Conservation (phyloP, 2,888 invertebrate genomes). For the Oxycera nigricornis region DNA sequence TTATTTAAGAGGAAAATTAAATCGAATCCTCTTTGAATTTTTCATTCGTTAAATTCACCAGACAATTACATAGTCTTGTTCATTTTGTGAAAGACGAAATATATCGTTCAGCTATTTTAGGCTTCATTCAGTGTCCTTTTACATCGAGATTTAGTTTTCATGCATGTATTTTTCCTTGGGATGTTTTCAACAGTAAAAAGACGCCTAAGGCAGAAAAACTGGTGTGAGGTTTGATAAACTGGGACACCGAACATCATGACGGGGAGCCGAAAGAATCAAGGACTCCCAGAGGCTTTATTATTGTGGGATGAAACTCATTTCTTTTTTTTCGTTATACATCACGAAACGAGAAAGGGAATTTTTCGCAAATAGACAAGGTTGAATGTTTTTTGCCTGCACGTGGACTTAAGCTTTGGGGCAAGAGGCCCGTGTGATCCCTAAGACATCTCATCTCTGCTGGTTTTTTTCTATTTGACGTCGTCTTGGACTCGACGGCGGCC, state of each 20-base stretch:
- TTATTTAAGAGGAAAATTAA: no score
- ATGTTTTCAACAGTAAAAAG: background rate
- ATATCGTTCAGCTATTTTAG: no score
- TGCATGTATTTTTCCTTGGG: background rate
- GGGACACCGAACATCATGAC: slow-evolving; percentile 31
- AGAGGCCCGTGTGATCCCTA: background rate
- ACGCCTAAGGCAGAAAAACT: background rate
- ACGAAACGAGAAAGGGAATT: background rate
- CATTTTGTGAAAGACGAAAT: no score
- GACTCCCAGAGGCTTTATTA: slow-evolving; percentile 14
- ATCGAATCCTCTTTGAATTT: no score
- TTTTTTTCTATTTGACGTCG: background rate
- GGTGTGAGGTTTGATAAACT: slow-evolving; percentile 45
- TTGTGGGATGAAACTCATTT: slow-evolving; percentile 42
- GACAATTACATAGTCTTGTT: no score
- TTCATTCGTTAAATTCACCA: no score
- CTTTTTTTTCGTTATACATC: slow-evolving; percentile 40
- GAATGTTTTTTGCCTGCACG: slow-evolving; percentile 24
- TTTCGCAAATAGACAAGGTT: background rate
- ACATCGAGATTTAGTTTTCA: no score
- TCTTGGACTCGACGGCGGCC: background rate
- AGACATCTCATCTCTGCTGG: slow-evolving; percentile 11
- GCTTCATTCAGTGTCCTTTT: no score
- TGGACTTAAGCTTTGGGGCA: slow-evolving; percentile 33
- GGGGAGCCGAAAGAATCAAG: background rate